A percentile compares a stretch with the other conserved stretches of the same genome.
Conservation (phyloP, 2,888 invertebrate species). For the Lithophane semibrunnea region DNA sequence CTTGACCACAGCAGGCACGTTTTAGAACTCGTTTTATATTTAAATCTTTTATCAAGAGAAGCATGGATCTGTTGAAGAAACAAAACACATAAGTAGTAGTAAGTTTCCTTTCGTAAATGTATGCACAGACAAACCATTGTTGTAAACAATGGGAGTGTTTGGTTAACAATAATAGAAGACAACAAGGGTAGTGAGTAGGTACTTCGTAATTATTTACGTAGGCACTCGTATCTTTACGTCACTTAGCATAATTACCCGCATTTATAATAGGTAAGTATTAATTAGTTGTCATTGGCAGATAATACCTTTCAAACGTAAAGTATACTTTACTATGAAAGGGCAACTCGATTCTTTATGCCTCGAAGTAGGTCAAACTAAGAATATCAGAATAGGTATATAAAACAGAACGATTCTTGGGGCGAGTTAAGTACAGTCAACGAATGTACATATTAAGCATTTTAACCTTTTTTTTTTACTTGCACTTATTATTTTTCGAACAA, state of each 20-base stretch:
- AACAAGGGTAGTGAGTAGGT: neutral
- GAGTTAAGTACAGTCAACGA: neutral
- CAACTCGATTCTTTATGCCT: neutral
- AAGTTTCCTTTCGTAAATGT: neutral
- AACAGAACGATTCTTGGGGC: neutral
- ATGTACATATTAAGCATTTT: neutral
- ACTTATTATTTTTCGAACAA: neutral
- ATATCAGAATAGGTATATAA: slow-evolving; percentile 25
- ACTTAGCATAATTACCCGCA: slow-evolving; percentile 9
- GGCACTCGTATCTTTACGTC: slow-evolving; percentile 20
- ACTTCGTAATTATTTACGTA: slow-evolving; percentile 13
- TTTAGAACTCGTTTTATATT: slow-evolving; percentile 9
- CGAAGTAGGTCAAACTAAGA: slow-evolving; percentile 13
- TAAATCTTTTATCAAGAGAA: slow-evolving; percentile 3
- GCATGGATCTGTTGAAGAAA: neutral
- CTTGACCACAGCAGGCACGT: slow-evolving; percentile 25
- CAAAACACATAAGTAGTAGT: neutral
- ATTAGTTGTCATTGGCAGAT: neutral
- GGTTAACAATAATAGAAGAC: neutral
- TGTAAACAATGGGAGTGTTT: slow-evolving; percentile 13
- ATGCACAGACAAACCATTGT: neutral
- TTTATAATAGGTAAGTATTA: neutral
- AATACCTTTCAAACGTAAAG: neutral
- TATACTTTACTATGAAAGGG: neutral
- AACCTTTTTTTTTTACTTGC: neutral